Percentiles rank a stretch among this genome's conserved stretches.
These are phyloP conservation scores for Menidia menidia DNA, from an alignment of 2,797 vertebrate species.

Conservation along the genomic window DNA sequence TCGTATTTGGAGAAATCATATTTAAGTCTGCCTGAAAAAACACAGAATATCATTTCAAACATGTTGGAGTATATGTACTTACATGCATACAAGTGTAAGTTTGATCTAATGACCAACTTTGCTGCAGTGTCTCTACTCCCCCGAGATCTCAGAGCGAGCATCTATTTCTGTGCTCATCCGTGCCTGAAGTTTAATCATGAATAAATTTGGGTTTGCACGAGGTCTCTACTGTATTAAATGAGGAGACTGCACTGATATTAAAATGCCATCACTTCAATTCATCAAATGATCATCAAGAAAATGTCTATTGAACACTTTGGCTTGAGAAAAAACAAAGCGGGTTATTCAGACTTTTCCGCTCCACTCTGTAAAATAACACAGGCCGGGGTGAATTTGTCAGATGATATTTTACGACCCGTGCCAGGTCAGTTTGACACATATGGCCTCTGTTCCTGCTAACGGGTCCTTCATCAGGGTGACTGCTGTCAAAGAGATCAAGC, in stretches of 20 bases:
- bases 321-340: neutral
- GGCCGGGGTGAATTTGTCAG: constrained; percentile 10
- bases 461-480: constrained; percentile 23
- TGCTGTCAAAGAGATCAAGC: constrained; percentile 25
- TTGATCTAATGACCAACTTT: constrained; percentile 43
- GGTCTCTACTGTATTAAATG: constrained; percentile 53
- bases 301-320: constrained; percentile 5
- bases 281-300: constrained; percentile 6
- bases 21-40: neutral
- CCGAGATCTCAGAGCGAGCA: constrained; percentile 45
- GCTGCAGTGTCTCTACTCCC: constrained; percentile 7
- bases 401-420: constrained; percentile 18
- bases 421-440: constrained; percentile 26
- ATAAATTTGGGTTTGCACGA: constrained; percentile 50
- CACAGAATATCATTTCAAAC: constrained; percentile 14
- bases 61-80: neutral
- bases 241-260: constrained; percentile 33
- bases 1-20: neutral
- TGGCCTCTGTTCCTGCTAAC: constrained; percentile 22
- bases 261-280: constrained; percentile 32
- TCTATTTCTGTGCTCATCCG: constrained; percentile 60
- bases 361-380: neutral
- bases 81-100: neutral
- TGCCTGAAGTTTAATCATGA: constrained; percentile 55
- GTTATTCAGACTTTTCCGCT: neutral